Evolutionary conservation across 1,140 invertebrate genomes (phyloP).

Genomic region (Ceratoteleas bidentatus): DNA sequence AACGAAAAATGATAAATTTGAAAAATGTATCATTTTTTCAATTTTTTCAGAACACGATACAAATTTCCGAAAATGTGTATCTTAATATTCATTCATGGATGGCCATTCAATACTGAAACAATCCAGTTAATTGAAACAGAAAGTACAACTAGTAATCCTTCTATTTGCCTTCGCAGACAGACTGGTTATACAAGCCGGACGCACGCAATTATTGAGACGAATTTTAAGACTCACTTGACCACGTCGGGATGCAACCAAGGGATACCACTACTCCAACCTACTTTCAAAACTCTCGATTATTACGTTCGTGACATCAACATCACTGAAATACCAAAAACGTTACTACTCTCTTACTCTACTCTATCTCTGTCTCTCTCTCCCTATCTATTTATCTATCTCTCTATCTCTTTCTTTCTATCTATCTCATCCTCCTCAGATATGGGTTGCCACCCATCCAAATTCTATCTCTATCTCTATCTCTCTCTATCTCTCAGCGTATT

Average conservation of each 20-base stretch:
- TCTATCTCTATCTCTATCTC: too few species aligned
- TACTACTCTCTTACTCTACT: constrained; percentile 72
- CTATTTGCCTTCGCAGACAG: constrained; percentile 82
- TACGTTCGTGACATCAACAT: constrained; percentile 79
- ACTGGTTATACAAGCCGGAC: constrained; percentile 82
- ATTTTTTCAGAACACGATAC: background rate
- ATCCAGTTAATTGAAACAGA: constrained; percentile 33
- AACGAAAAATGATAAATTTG: too few species aligned
- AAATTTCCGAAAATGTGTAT: too few species aligned
- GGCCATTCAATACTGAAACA: too few species aligned
- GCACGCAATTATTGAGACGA: constrained; percentile 82
- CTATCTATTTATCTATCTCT: too few species aligned
- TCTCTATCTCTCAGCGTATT: too few species aligned
- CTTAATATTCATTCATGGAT: too few species aligned
- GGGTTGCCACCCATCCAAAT: too few species aligned
- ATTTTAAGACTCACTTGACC: constrained; percentile 82
- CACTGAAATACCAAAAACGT: constrained; percentile 76
- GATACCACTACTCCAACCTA: constrained; percentile 77
- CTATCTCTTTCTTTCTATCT: constrained; percentile 69
- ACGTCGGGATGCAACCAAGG: constrained; percentile 81
- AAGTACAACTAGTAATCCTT: constrained; percentile 78
- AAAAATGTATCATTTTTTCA: too few species aligned
- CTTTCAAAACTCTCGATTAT: constrained; percentile 77
- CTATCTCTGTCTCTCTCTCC: constrained; percentile 29
- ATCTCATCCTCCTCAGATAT: too few species aligned